phyloP scores from a whole-genome alignment of 2,888 invertebrate species.

The Gnatocerus cornutus region DNA sequence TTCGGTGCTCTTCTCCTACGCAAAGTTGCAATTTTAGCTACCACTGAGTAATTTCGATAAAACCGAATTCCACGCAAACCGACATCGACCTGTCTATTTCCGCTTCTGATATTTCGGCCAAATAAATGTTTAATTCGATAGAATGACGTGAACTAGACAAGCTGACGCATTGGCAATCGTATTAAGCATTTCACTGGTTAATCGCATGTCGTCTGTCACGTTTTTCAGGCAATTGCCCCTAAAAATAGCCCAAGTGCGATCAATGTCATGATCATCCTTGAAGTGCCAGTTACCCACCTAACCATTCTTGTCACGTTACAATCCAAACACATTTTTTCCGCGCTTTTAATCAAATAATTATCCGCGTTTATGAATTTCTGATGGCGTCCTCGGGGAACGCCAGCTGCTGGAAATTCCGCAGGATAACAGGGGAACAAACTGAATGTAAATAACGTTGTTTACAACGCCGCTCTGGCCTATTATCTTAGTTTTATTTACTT shows the following conservation, averaged over 20 bases:
- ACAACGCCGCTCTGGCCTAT: constrained; percentile 16
- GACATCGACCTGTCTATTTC: constrained; percentile 10
- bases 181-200: constrained; percentile 1
- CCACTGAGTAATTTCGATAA: too few relatives aligned
- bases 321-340: background rate
- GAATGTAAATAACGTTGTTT: constrained; percentile 34
- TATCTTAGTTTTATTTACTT: constrained; percentile 22
- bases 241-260: constrained; percentile 42
- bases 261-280: constrained; percentile 44
- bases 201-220: constrained; percentile 39
- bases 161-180: constrained; percentile 13
- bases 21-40: too few relatives aligned
- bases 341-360: constrained; percentile 12
- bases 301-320: background rate
- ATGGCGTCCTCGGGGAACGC: background rate
- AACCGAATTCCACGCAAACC: too few relatives aligned
- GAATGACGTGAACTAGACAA: constrained; percentile 2
- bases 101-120: background rate
- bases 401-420: constrained; percentile 10
- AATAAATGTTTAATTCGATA: constrained; percentile 8
- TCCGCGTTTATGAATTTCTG: constrained; percentile 4
- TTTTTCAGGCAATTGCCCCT: constrained; percentile 33
- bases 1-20: too few relatives aligned
- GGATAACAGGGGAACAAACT: constrained; percentile 13
- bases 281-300: constrained; percentile 39